Evolutionary conservation across 2,888 invertebrate genomes (phyloP).

Genomic region (Eristalis intricaria): DNA sequence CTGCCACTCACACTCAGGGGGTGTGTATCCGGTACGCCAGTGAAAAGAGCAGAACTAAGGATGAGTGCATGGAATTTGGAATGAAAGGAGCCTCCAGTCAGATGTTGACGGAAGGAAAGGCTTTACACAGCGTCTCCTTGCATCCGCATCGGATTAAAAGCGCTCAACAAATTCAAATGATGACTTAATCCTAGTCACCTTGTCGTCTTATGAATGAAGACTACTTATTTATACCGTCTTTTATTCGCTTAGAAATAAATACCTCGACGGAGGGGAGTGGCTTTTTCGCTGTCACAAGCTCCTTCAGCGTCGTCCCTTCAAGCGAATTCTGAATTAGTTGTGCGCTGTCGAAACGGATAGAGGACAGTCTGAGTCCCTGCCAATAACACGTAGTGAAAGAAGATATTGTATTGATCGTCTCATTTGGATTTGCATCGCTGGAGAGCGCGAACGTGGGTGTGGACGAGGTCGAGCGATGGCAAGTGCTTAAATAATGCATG

Average conservation of each 20-base stretch:
- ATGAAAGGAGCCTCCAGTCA: conserved; percentile 1
- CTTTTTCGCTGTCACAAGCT: too few relatives aligned
- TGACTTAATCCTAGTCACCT: conserved; percentile 48
- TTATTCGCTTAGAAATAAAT: background rate
- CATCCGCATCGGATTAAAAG: conserved; percentile 37
- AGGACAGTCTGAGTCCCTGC: background rate
- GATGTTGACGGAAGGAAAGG: conserved; percentile 21
- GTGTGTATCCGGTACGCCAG: background rate
- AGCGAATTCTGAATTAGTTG: background rate
- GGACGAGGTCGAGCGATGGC: background rate
- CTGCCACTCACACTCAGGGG: background rate
- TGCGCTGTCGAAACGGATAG: background rate
- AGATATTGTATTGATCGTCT: conserved; percentile 26
- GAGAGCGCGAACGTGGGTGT: background rate
- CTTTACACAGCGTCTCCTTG: background rate
- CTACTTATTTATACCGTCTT: conserved; percentile 12
- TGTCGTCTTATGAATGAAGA: conserved; percentile 20
- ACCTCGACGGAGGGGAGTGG: background rate
- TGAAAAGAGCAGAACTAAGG: conserved; percentile 12
- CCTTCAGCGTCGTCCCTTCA: background rate
- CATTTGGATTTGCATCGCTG: conserved; percentile 7
- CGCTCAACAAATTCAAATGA: conserved; percentile 35
- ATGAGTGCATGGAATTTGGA: background rate
- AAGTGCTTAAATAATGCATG: conserved; percentile 54
- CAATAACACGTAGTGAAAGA: background rate